Evolutionary conservation across 2,888 invertebrate species (phyloP).

Genomic region (Marronus borbonicus): DNA sequence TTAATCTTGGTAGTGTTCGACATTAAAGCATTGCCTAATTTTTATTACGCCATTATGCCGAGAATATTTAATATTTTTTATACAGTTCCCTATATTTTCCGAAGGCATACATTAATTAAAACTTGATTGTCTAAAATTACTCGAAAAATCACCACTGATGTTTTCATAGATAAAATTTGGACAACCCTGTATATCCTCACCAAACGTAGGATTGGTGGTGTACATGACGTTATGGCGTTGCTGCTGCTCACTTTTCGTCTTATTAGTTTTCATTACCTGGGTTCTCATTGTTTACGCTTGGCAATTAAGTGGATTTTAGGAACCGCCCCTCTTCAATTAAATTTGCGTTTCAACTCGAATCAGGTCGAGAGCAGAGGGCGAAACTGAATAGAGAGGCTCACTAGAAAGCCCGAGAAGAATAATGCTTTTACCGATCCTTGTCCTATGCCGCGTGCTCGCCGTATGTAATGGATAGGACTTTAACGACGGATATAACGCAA

Average conservation of each 20-base stretch:
- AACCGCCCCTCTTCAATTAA: constrained; percentile 30
- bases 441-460: neutral
- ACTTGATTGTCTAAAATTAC: too few relatives aligned
- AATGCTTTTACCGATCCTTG: neutral
- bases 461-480: neutral
- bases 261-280: constrained; percentile 39
- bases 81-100: too few relatives aligned
- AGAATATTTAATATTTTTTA: too few relatives aligned
- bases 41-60: too few relatives aligned
- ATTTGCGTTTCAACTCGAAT: constrained; percentile 22
- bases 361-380: neutral
- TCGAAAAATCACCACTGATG: too few relatives aligned
- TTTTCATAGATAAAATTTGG: too few relatives aligned
- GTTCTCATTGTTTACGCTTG: constrained; percentile 21
- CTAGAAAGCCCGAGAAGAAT: neutral
- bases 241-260: neutral
- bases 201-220: constrained; percentile 1
- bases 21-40: too few relatives aligned
- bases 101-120: too few relatives aligned
- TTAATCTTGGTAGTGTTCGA: too few relatives aligned
- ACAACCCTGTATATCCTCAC: neutral
- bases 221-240: neutral
- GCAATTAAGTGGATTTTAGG: constrained; percentile 26
- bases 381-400: neutral
- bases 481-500: neutral